Base-by-base conservation (phyloP, 2,888 invertebrate species). In the Mesorhabditis sp. region DNA sequence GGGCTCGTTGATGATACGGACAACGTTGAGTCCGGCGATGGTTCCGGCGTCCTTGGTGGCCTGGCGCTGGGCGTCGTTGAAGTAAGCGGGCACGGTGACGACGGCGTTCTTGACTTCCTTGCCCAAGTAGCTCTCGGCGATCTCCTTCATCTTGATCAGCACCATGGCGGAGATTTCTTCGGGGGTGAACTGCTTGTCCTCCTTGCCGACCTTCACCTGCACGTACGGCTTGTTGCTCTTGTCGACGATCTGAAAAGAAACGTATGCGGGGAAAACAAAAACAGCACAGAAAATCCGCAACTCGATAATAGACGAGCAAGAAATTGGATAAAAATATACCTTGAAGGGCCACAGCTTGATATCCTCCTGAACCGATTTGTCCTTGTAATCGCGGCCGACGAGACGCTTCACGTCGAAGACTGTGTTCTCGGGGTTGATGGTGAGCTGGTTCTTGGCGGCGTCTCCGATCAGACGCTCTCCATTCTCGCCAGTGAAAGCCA, bases 91-190 rank as follows among this genome's bases (percentile, higher is more conserved):
- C 2, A 95, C 95, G 0, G 95, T 95, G 64, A 95, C 94, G 13
- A 95, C 94, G 73, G 93, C 93, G 84, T 92, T 90, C 75, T 83
- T 83, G 67, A 93, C 92, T 83, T 91, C 94, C 88, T 96, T 95
- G 79, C 84, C 84, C 66, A 84, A 79, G 74, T 84, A 84, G 6
- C 81, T 76, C 73, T 85, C 85, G 65, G 85, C 85, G 68, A 85
- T 85, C 74, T 85, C 84, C 80, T 85, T 85, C 84, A 84, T 84
- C 78, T 84, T 84, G 74, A 71, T 72, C 67, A 84, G 75, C 45
- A 98, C 95, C 97, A 98, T 98, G 74, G 98, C 96, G 41, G 96
- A 96, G 82, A 98, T 93, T 89, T 99, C 98, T 88, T 98, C 98
- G 10, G 98, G 95, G 0, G 96, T 92, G 87, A 98, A 99, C 50